phyloP scores from a whole-genome alignment of 2,888 invertebrate species.

The Apantesis nais region DNA sequence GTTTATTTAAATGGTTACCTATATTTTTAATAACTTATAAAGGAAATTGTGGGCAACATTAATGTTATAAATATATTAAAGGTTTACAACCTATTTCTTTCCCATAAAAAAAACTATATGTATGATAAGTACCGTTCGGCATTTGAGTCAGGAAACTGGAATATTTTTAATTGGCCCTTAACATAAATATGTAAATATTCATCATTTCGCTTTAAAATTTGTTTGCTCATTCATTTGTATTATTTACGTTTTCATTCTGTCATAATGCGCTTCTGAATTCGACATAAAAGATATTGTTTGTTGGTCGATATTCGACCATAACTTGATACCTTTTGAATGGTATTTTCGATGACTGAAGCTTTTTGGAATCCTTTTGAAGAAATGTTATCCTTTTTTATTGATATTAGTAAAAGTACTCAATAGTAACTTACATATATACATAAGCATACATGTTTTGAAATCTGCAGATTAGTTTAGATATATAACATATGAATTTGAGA shows the following conservation, averaged over 20 bases:
- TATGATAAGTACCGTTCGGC: not conserved
- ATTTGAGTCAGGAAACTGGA: conserved; percentile 7
- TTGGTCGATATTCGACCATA: no score
- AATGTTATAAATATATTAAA: not conserved
- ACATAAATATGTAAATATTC: conserved; percentile 12
- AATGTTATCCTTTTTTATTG: no score
- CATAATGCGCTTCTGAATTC: not conserved
- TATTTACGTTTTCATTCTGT: not conserved
- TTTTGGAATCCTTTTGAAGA: no score
- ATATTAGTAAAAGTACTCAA: no score
- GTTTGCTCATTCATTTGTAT: not conserved
- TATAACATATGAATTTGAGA: no score
- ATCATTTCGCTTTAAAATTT: not conserved
- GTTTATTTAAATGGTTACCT: not conserved
- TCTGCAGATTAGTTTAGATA: no score
- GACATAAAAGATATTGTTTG: no score
- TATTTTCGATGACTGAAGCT: no score
- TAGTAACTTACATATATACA: no score
- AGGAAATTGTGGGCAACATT: not conserved
- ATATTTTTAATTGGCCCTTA: conserved; percentile 30
- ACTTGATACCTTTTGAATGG: no score
- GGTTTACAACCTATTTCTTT: not conserved
- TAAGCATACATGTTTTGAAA: no score
- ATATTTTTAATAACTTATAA: not conserved
- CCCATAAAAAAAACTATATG: not conserved